phyloP scores from a whole-genome alignment of 2,113 vertebrate species.

The Dipodomys spectabilis region DNA sequence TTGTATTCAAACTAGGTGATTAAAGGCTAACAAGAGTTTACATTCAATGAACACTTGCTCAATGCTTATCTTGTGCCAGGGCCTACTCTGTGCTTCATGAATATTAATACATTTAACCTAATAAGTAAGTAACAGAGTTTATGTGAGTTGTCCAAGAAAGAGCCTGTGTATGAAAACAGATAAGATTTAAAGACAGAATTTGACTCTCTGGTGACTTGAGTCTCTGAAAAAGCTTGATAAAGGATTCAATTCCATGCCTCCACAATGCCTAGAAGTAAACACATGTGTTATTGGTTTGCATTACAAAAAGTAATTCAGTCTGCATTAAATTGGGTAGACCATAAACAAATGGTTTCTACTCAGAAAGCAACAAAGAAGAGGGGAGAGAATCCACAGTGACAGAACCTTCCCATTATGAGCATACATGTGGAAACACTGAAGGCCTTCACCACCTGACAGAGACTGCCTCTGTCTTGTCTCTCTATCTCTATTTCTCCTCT shows the following conservation, averaged over 20 bases:
- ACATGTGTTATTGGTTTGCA: not conserved
- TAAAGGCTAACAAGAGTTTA: not conserved
- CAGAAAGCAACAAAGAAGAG: not conserved
- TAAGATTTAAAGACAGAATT: not conserved
- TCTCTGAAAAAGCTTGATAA: not conserved
- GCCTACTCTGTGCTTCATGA: not conserved
- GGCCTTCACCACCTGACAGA: not conserved
- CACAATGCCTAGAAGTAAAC: not conserved
- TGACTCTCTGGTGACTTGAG: not conserved
- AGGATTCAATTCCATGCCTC: not conserved
- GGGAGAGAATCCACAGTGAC: rapidly evolving
- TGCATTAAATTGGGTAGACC: not conserved
- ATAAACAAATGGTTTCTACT: not conserved
- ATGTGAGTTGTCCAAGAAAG: not conserved
- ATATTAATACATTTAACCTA: not conserved
- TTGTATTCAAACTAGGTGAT: not conserved
- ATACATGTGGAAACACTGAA: not conserved
- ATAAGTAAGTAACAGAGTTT: not conserved
- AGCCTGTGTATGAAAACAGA: not conserved
- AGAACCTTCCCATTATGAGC: rapidly evolving
- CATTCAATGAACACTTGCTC: not conserved
- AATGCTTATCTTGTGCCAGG: not conserved
- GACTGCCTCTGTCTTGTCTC: not conserved
- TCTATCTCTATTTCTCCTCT: too few relatives aligned
- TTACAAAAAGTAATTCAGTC: not conserved